Base-by-base conservation (phyloP, 2,888 invertebrate genomes). In the Masnerella sp. region DNA sequence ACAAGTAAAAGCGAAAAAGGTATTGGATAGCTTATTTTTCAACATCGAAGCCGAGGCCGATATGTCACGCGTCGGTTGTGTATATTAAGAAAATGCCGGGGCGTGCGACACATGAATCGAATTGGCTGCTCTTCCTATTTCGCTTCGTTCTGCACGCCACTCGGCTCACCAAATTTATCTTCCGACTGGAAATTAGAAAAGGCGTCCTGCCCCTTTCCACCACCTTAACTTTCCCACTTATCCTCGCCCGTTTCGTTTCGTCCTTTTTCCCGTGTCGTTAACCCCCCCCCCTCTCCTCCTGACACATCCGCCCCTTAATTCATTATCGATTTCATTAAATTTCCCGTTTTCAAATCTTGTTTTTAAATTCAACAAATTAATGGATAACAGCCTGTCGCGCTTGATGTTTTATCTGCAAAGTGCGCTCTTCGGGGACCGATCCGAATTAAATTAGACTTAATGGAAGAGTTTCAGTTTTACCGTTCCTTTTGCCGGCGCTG, bases 131-230 rank as follows among this genome's bases (percentile, higher is more conserved):
- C 77, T 77, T 78, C 75, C 69, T 76, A 71, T 74, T 75, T 67
- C 73, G 69, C 52, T 45, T 52, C 36, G 40, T 49, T 42, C 54
- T 47, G 25, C 42, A 45, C 47, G 38, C 47, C 54, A 47, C 64
- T 67, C 54, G 49, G 64, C 22, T 36, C 45, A 56, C 78, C 76
- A 78, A 84, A 84, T 85, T 85, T 84, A 85, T 85, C 82, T 85
- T 82, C 79, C 80, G 58, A 74, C 80, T 82, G 82, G 80, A 85
- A 84, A 85, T 85, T 85, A 85, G 83, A 84, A 83, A 82, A 81
- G 79, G 78, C 80, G 76, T 79, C 78, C 72, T 78, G 75, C 71
- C 62, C 40, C 74, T 56, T 65, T 68, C 72, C 61, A 56, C 65
- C 61, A 25, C 75, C 61, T 61, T 54, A 65, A 74, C 69, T 65